Percentiles rank a stretch among this genome's conserved stretches.
Conservation (phyloP, 2,113 vertebrate genomes). For the Eidolon helvum region DNA sequence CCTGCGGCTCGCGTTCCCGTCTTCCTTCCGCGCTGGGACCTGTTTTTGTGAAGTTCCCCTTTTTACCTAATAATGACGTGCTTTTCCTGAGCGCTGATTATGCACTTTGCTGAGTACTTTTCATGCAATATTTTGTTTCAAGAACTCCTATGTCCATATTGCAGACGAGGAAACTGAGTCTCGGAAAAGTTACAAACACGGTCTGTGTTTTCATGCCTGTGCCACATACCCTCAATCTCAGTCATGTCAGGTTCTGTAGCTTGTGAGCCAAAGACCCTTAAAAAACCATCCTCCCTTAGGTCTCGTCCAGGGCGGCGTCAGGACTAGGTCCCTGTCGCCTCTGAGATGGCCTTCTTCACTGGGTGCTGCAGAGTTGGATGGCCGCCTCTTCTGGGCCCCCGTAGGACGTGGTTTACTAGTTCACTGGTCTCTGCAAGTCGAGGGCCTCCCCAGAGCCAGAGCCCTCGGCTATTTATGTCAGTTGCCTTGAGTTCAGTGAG, state of each 20-base stretch:
- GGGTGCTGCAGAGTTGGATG: rapidly evolving
- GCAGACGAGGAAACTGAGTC: not conserved
- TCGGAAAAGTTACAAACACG: not conserved
- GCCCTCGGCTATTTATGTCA: not conserved
- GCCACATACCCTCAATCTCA: rapidly evolving
- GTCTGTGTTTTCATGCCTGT: rapidly evolving
- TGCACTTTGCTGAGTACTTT: not conserved
- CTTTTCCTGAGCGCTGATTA: not conserved
- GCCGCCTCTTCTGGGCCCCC: not conserved
- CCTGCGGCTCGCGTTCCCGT: not conserved
- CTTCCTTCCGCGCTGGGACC: not conserved
- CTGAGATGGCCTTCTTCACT: not conserved
- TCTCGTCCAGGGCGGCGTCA: not conserved
- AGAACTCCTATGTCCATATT: not conserved
- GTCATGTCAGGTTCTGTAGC: not conserved
- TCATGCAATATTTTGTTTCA: not conserved
- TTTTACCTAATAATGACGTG: not conserved
- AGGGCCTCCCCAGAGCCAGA: not conserved
- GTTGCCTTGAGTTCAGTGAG: not conserved
- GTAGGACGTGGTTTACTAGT: rapidly evolving
- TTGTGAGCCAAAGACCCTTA: not conserved
- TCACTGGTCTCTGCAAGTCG: not conserved
- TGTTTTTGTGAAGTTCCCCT: not conserved
- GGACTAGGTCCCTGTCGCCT: no score
- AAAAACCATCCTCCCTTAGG: not conserved